Evolutionary conservation across 2,113 vertebrate genomes (phyloP), one percentile per base, ranked within the genome.

Genomic region (Notechis scutatus): DNA sequence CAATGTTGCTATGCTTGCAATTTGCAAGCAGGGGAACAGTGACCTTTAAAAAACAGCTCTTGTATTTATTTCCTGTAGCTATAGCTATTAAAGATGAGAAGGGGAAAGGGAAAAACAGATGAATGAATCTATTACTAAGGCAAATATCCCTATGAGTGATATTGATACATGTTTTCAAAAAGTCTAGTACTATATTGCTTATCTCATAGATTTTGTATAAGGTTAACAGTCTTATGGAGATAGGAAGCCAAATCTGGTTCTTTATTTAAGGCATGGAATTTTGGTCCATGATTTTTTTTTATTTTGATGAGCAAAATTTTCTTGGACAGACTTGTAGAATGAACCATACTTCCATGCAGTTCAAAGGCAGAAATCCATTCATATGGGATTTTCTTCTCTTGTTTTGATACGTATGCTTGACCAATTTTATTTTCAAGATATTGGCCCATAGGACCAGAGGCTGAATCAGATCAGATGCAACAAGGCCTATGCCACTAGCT

Each of bases 121-220:
- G 89, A 50, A 55, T 90, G 11, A 92, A 64, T 86, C 88, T 26
- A 23, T 85, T 86, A 86, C 42, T 39, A 45, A 92, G n/a, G 56
- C 5, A 24, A 15, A 89, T 89, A 45, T 45, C 34, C n/a, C 47
- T 55, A 64, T 34, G 29, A 89, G 4, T 52, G 47, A 52, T 20
- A 39, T 87, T 42, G 39, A 50, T 55, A 57, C 52, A 34, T 55
- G 6, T 0, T 94, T 91, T 95, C 91, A 20, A 26, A 93, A 89
- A 87, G 26, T 88, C 12, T 89, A 23, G 2, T 89, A 34, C 90
- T 95, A 81, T 29, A n/a, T 92, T 96, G 64, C 24, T 85, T 81
- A 12, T 56, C 86, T 93, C 1, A 69, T 61, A 14, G 54, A 91
- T 24, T 52, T 0, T 1, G 4, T 91, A 91, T 0, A 91, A 42